Base-by-base conservation (phyloP, 2,888 invertebrate species). In the Cataglyphis altisquamis region DNA sequence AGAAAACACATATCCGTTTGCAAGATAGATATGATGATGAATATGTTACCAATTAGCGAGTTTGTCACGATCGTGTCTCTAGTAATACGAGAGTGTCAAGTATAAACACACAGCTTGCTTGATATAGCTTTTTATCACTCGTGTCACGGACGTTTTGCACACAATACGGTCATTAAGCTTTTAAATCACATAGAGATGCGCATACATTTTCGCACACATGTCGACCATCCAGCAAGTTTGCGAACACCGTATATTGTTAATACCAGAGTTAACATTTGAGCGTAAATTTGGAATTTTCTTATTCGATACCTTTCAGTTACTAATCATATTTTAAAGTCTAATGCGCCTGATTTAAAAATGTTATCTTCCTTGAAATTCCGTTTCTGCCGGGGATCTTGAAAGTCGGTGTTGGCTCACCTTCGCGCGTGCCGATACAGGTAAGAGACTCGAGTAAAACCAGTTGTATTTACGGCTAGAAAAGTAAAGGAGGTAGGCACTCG, bases 151-250 rank as follows among this genome's bases (percentile, higher is more conserved):
- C 60, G 32, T 80, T 70, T 60, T 70, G 72, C 72, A 80, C 78
- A 80, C 78, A 80, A 80, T 80, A 80, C 36, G 18, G 45, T 70
- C 78, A 80, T 80, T 80, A 70, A 60, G 45, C 70, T 80, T 80
- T 70, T 80, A 80, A 80, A 70, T 60, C 32, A 36, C 8, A 39
- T 29, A 57, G 41, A 45, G 21, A 21, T 70, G 45, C 57, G 9
- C 36, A 70, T 80, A 48, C 60, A 70, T 80, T 80, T 21, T 77
- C n/a, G 63, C 21, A 18, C 25, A 45, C 29, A 60, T 45, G 78
- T 57, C 41, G 45, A 45, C 57, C 6, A 29, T 29, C 21, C 41
- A 21, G 32, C 32, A 32, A 68, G 21, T 68, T 68, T 25, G 32
- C 57, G 57, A 57, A 57, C 39, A 57, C 41, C 45, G 57, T 57